Evolutionary conservation across 2,113 vertebrate species (phyloP).

Genomic region (rat (Rattus norvegicus)): DNA sequence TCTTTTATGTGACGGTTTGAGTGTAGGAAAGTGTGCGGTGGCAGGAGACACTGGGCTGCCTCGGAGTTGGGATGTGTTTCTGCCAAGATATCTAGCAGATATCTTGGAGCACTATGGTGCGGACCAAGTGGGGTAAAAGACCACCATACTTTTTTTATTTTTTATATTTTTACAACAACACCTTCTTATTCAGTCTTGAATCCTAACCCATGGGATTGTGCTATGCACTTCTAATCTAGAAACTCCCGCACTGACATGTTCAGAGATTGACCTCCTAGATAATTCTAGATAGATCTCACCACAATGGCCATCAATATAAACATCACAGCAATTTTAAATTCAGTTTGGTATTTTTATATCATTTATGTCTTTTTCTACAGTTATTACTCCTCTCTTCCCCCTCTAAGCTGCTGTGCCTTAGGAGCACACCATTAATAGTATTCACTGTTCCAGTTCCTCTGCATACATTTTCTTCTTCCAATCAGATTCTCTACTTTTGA

Average conservation of each 20-base stretch:
- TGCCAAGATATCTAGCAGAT: too few species aligned
- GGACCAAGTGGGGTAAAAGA: too few species aligned
- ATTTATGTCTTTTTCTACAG: constrained; percentile 18
- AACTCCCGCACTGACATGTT: background rate
- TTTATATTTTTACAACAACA: too few species aligned
- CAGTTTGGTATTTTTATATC: background rate
- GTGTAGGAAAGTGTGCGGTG: too few species aligned
- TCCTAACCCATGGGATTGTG: background rate
- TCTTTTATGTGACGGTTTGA: too few species aligned
- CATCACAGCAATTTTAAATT: background rate
- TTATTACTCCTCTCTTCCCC: background rate
- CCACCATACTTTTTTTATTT: too few species aligned
- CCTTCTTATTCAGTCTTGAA: background rate
- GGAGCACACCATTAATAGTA: background rate
- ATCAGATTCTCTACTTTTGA: constrained; percentile 28
- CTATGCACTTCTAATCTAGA: background rate
- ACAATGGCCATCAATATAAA: background rate
- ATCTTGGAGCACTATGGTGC: too few species aligned
- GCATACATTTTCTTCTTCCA: background rate
- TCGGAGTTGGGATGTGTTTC: too few species aligned
- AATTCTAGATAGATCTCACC: background rate
- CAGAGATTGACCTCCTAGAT: background rate
- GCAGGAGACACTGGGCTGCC: too few species aligned
- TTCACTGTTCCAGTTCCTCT: background rate
- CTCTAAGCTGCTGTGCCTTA: background rate